Base-by-base conservation (phyloP, 1,140 invertebrate species). In the Riptortus pedestris region DNA sequence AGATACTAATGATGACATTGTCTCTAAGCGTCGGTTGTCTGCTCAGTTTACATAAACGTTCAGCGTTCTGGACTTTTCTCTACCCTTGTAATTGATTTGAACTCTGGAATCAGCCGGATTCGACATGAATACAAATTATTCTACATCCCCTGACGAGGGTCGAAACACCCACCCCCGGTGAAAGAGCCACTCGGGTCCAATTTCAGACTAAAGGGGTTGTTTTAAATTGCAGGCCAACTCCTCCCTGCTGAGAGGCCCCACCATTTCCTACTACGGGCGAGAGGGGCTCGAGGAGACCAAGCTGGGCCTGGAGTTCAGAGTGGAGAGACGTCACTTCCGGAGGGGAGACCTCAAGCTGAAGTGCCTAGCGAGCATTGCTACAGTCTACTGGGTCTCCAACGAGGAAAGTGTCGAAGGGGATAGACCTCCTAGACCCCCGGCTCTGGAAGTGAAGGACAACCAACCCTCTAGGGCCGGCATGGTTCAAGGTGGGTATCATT, bases 281-380 rank as follows among this genome's bases (percentile, higher is more conserved):
- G 81, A 84, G 65, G 84, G 85, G 0, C 76, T 90, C 33, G 85
- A 90, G 70, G 84, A 85, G 52, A 83, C 86, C 1, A 81, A 82
- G 4, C 74, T 89, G 1, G 85, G 83, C 27, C 73, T 88, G 38
- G 77, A 82, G 70, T 92, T 93, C 72, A 80, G 81, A 66, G 87
- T 88, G 18, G 79, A 81, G 59, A 78, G 79, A 12, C 83, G 83
- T 68, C 89, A 93, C 74, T 91, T 91, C 73, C 83, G 81, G 66
- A 81, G 82, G 60, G 87, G 88, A 67, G 87, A 91, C 71, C 82
- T 92, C 75, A 90, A 90, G 73, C 79, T 92, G 48, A 91, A 92
- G 79, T 93, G 90, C 77, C 80, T 90, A 70, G 90, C 90, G 5
- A 91, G 86, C 29, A 90, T 92, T 72, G 87, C 85, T 2, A 86